phyloP scores from a whole-genome alignment of 2,888 invertebrate genomes.

The Leucophenga montana region DNA sequence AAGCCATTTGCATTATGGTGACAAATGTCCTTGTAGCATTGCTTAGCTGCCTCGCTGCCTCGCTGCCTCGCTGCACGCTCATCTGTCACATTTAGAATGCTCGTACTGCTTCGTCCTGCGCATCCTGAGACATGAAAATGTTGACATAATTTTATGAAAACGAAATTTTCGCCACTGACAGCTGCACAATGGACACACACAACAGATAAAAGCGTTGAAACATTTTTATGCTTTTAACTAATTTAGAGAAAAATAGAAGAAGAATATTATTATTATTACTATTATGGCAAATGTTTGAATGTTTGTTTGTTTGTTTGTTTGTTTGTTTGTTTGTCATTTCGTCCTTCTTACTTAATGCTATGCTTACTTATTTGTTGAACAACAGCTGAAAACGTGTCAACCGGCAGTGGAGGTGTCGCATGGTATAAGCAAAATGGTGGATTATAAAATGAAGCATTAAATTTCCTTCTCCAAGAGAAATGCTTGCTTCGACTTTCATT shows the following conservation, averaged over 20 bases:
- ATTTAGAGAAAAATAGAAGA: conserved; percentile 4
- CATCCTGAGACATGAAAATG: background rate
- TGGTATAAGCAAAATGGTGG: background rate
- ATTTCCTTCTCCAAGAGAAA: no score
- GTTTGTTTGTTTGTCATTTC: no score
- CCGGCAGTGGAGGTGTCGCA: background rate
- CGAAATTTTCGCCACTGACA: conserved; percentile 10
- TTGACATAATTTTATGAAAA: conserved; percentile 18
- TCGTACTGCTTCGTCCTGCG: background rate
- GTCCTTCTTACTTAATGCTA: background rate
- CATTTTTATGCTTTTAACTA: conserved; percentile 21
- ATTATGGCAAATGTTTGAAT: no score
- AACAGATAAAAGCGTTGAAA: background rate
- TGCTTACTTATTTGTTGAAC: background rate
- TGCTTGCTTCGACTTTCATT: no score
- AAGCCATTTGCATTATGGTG: background rate
- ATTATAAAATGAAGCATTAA: no score
- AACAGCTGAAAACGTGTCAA: background rate
- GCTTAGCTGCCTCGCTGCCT: no score
- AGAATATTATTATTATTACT: no score
- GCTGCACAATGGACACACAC: background rate
- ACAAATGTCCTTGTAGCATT: background rate
- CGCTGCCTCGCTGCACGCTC: background rate
- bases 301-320: no score
- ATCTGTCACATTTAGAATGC: background rate